Conservation (phyloP, 2,888 invertebrate genomes). For the Stenichneumon culpator region DNA sequence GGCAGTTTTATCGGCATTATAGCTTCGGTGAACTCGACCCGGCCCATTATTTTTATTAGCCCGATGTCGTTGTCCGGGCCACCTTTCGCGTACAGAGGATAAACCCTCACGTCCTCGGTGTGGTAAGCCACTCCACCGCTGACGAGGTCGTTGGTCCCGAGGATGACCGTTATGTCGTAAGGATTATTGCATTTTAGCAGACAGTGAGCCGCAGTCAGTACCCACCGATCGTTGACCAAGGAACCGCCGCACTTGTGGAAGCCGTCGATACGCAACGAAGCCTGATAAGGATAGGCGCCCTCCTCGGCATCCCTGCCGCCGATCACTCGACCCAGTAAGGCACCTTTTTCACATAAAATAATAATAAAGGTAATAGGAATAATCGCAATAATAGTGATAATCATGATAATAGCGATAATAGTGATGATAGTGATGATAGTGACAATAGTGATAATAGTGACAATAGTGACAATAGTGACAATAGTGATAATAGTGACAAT, state of each 20-base stretch:
- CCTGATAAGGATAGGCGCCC: conserved; percentile 69
- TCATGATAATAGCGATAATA: too few species aligned
- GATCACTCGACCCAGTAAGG: conserved; percentile 53
- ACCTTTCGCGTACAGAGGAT: conserved; percentile 59
- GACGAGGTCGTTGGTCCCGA: conserved; percentile 69
- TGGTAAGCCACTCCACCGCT: conserved; percentile 66
- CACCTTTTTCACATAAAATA: conserved; percentile 21
- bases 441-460: too few species aligned
- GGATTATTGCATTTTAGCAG: conserved; percentile 56
- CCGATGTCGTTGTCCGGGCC: conserved; percentile 67
- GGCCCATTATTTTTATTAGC: conserved; percentile 53
- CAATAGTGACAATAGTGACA: too few species aligned
- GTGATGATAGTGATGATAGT: too few species aligned
- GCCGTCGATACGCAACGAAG: conserved; percentile 68
- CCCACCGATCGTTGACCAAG: conserved; percentile 68
- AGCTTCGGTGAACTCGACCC: conserved; percentile 68
- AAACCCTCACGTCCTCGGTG: conserved; percentile 33
- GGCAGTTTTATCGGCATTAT: conserved; percentile 84
- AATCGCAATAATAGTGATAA: background rate
- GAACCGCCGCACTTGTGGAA: conserved; percentile 71
- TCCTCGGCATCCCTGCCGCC: conserved; percentile 68
- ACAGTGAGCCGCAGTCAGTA: conserved; percentile 71
- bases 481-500: background rate
- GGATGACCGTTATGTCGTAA: conserved; percentile 55
- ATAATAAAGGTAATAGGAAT: background rate